Conservation (phyloP, 2,888 invertebrate genomes). For the Hesperia comma region DNA sequence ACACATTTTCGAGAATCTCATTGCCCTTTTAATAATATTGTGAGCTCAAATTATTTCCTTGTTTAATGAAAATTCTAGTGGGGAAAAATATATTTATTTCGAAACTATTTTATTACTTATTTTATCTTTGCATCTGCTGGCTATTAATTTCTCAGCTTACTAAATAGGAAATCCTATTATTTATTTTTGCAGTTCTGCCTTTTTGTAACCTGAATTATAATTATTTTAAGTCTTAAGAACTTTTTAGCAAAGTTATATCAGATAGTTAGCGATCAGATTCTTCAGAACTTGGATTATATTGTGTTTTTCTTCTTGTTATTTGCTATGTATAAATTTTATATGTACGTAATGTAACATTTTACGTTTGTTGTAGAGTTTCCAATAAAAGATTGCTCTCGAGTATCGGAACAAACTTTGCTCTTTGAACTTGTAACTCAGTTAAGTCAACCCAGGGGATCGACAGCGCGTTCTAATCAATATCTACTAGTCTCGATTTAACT, state of each 20-base stretch:
- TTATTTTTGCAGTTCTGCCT: neutral
- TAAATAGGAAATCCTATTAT: neutral
- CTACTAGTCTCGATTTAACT: constrained; percentile 54
- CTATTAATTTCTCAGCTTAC: too few relatives aligned
- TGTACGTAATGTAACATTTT: constrained; percentile 30
- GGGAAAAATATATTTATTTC: neutral
- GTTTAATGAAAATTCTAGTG: neutral
- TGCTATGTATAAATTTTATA: constrained; percentile 3
- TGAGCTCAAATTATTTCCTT: constrained; percentile 24
- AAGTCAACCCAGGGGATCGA: constrained; percentile 64
- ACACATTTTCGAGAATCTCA: constrained; percentile 62
- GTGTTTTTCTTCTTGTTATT: too few relatives aligned
- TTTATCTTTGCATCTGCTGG: neutral
- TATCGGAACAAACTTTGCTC: constrained; percentile 72
- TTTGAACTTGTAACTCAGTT: constrained; percentile 78
- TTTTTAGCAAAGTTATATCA: too few relatives aligned
- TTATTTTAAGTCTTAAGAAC: too few relatives aligned
- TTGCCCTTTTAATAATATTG: constrained; percentile 47
- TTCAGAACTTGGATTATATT: too few relatives aligned
- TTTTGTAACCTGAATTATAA: too few relatives aligned
- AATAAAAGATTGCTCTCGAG: constrained; percentile 58
- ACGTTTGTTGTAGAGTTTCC: constrained; percentile 28
- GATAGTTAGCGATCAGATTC: too few relatives aligned
- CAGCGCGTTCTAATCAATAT: constrained; percentile 66
- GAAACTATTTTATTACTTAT: neutral